Percentiles rank a stretch among this genome's conserved stretches.
Evolutionary conservation across 2,797 vertebrate species (phyloP).

Genomic region (Dendrocincla tyrannina): DNA sequence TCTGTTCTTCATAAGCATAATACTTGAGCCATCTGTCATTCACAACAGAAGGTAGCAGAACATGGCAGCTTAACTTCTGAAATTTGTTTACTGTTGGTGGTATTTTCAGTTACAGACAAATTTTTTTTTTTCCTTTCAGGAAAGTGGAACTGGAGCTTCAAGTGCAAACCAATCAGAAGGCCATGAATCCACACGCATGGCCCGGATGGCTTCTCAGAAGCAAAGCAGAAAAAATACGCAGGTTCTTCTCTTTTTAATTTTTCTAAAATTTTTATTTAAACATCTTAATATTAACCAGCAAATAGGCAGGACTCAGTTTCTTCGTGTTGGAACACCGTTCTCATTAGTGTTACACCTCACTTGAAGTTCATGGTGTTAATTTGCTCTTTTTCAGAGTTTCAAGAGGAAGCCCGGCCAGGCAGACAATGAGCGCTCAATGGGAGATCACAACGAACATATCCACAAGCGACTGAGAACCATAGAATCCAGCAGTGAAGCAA

Average conservation of each 20-base stretch:
- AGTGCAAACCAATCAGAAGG: conserved; percentile 93
- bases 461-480: conserved; percentile 89
- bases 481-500: conserved; percentile 71
- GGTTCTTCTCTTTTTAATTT: conserved; percentile 67
- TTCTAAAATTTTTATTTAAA: not conserved
- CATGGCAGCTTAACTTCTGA: not conserved
- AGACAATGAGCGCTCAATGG: conserved; percentile 87
- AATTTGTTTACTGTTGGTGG: not conserved
- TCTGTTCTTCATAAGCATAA: not conserved
- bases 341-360: not conserved
- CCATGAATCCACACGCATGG: conserved; percentile 87
- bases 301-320: not conserved
- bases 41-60: not conserved
- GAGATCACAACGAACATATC: conserved; percentile 85
- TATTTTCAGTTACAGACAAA: not conserved
- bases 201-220: conserved; percentile 84
- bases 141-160: conserved; percentile 88
- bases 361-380: not conserved
- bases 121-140: conserved; percentile 71
- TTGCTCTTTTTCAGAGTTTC: conserved; percentile 80
- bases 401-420: conserved; percentile 94
- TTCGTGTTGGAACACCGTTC: not conserved
- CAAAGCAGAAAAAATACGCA: conserved; percentile 86
- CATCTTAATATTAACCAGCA: not conserved
- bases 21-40: not conserved